Percentiles rank a stretch among this genome's conserved stretches.
Evolutionary conservation across 2,888 invertebrate genomes (phyloP).

Genomic region (Tetanocera ferruginea): DNA sequence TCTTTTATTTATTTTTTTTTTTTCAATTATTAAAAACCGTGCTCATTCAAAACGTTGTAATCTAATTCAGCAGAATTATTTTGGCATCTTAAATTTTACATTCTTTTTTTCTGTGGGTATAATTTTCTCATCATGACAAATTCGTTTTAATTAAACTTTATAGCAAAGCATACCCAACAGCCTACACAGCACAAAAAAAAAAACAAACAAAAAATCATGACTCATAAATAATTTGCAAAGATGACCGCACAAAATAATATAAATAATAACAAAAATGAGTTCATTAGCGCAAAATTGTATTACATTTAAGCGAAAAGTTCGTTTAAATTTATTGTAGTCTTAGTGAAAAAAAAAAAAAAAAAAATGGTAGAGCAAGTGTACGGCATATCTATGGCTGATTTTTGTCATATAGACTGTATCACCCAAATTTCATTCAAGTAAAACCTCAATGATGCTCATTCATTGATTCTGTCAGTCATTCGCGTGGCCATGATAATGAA

Average conservation of each 20-base stretch:
- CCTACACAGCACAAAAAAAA: neutral
- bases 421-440: neutral
- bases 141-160: neutral
- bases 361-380: too few relatives aligned
- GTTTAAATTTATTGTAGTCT: too few relatives aligned
- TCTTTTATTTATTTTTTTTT: neutral
- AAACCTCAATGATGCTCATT: neutral
- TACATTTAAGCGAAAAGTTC: too few relatives aligned
- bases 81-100: too few relatives aligned
- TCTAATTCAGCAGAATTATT: too few relatives aligned
- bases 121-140: neutral
- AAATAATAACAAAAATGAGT: too few relatives aligned
- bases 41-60: neutral
- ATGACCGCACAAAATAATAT: too few relatives aligned
- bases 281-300: too few relatives aligned
- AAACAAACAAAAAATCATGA: neutral
- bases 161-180: neutral
- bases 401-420: neutral
- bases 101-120: too few relatives aligned
- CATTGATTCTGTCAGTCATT: neutral
- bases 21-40: neutral
- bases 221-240: neutral
- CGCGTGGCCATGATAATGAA: conserved; percentile 36
- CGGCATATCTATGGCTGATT: too few relatives aligned
- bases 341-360: too few relatives aligned